These are phyloP conservation scores for Oostethus manadensis DNA, from an alignment of 2,113 vertebrate genomes.

Conservation along the genomic window DNA sequence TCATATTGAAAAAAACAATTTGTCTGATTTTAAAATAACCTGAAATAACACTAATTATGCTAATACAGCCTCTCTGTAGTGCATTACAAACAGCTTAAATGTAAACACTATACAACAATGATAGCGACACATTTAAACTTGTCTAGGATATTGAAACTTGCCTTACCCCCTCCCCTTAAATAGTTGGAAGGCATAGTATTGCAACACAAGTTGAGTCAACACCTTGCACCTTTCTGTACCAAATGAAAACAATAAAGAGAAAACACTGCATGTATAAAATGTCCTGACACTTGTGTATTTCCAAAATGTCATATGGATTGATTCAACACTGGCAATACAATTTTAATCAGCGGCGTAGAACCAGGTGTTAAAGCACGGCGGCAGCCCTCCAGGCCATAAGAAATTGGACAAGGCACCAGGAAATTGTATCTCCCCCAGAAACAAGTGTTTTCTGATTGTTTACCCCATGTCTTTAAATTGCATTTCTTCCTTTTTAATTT, in stretches of 20 bases:
- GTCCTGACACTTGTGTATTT: constrained; percentile 69
- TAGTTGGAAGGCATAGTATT: constrained; percentile 65
- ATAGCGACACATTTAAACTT: constrained; percentile 32
- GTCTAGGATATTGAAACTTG: constrained; percentile 53
- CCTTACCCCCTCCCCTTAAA: constrained; percentile 32
- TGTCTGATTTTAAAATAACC: background rate
- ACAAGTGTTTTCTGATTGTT: constrained; percentile 83
- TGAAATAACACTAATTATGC: constrained; percentile 4
- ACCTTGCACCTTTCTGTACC: constrained; percentile 53
- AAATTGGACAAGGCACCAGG: constrained; percentile 80
- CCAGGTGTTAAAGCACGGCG: constrained; percentile 74
- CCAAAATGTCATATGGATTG: constrained; percentile 82
- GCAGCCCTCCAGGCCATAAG: constrained; percentile 72
- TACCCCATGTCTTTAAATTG: constrained; percentile 90
- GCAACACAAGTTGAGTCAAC: constrained; percentile 41
- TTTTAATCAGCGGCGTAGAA: constrained; percentile 82
- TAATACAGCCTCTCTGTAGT: background rate
- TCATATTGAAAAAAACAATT: too few relatives aligned
- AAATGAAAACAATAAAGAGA: constrained; percentile 57
- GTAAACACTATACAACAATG: constrained; percentile 19
- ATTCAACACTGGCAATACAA: constrained; percentile 76
- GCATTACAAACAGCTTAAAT: constrained; percentile 12
- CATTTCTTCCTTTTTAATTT: constrained; percentile 87
- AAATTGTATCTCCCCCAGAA: constrained; percentile 78
- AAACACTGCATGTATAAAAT: constrained; percentile 65